Evolutionary conservation across 1,140 invertebrate genomes (phyloP), one percentile per base, ranked within the genome.

Genomic region (Gonatopus flavifemur): DNA sequence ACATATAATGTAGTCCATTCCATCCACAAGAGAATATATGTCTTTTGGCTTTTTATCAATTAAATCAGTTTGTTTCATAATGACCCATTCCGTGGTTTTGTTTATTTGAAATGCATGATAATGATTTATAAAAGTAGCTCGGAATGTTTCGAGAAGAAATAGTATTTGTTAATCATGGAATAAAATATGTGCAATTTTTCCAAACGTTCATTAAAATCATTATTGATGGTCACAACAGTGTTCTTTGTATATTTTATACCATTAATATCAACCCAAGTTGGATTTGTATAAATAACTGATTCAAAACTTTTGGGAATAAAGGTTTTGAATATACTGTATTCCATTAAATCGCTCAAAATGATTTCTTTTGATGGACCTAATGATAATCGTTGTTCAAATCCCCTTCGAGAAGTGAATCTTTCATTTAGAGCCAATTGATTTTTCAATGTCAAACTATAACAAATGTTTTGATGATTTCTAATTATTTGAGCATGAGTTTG

Each of bases 401-500:
- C 32, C 32, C 5, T 33, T 8, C 13, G 5, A 33, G 6, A n/a
- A 4, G 13, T n/a, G 15, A 33, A 33, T 33, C 32, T 33, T 5
- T 33, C 5, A 13, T 13, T 33, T 15, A 33, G 5, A n/a, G 10
- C n/a, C 9, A 49, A 16, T 49, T 49, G 47, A 10, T 33, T 20
- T 24, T 35, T 31, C 3, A 30, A 13, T 22, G 37, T 30, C 30
- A 49, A 41, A 15, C 18, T 40, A 3, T 32, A 21, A 12, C 18
- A 31, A 0, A 37, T 4, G 25, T 49, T 49, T 24, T 18, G 32
- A 10, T 20, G 28, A 19, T 22, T 30, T 16, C 13, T 31, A 16
- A 16, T 24, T 21, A 12, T 22, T 15, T 18, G 15, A 3, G 25
- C 12, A 41, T 44, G 35, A 30, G n/a, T 44, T 33, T 54, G 48